Conservation (phyloP, 2,797 vertebrate species). For the Lates japonicus region DNA sequence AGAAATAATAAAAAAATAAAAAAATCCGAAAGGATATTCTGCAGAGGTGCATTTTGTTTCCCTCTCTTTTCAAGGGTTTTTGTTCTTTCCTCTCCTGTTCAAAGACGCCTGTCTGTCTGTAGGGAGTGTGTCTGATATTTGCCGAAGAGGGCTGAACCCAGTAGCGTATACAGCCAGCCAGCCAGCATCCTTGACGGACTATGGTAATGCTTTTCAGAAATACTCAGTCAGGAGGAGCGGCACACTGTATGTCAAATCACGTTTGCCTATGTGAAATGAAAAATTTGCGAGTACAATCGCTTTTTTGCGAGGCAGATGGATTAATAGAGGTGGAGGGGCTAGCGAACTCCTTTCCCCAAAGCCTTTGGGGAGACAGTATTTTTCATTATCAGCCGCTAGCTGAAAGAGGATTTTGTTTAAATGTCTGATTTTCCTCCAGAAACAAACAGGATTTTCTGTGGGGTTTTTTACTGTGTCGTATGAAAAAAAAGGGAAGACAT, state of each 20-base stretch:
- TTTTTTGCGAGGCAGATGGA: constrained; percentile 68
- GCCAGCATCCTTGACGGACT: constrained; percentile 36
- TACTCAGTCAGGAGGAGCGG: constrained; percentile 37
- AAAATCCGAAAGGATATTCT: background rate
- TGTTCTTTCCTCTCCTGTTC: constrained; percentile 2
- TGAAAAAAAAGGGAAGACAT: constrained; percentile 1
- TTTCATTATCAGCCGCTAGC: constrained; percentile 14
- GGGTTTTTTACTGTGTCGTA: background rate
- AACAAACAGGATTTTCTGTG: constrained; percentile 7
- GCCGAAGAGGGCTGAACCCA: constrained; percentile 51
- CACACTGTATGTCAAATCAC: constrained; percentile 54
- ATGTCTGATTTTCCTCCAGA: constrained; percentile 40
- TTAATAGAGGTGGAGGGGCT: constrained; percentile 64
- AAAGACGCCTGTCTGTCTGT: constrained; percentile 27
- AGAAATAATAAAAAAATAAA: background rate
- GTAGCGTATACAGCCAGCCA: constrained; percentile 30
- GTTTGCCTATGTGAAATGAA: constrained; percentile 55
- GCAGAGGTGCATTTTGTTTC: background rate
- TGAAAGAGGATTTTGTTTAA: constrained; percentile 14
- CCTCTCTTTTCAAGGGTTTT: background rate
- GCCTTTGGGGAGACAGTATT: constrained; percentile 34
- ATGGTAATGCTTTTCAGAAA: constrained; percentile 53
- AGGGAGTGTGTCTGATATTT: constrained; percentile 52
- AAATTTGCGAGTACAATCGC: constrained; percentile 79
- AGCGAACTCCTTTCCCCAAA: constrained; percentile 24